These are phyloP conservation scores for Nothura maculosa DNA, from an alignment of 2,797 vertebrate genomes.

Conservation along the genomic window DNA sequence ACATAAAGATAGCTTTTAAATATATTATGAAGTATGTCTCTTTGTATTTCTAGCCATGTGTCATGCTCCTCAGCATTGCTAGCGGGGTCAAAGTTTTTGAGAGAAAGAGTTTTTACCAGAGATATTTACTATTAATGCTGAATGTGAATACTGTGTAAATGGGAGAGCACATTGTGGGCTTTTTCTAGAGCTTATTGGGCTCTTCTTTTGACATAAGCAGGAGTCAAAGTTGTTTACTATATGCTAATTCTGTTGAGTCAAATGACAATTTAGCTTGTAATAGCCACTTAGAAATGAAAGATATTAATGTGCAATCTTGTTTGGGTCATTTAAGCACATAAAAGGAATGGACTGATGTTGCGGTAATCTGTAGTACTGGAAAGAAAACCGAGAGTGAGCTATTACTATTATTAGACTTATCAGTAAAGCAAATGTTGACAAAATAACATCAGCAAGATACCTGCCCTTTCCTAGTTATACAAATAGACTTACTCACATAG, in stretches of 20 bases:
- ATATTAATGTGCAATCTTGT: background rate
- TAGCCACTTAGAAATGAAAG: background rate
- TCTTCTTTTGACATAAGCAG: background rate
- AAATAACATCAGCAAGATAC: background rate
- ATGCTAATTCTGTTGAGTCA: background rate
- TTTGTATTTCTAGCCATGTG: background rate
- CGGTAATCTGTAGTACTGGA: background rate
- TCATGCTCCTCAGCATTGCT: background rate
- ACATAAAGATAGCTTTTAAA: slow-evolving; percentile 31
- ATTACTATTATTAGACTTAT: background rate
- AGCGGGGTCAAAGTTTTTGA: background rate
- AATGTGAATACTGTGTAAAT: background rate
- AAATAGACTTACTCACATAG: background rate
- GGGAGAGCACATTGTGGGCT: background rate
- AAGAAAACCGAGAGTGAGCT: background rate
- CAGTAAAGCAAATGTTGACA: background rate
- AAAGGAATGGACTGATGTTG: background rate
- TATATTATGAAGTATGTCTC: background rate
- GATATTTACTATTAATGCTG: background rate
- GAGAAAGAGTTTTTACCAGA: background rate
- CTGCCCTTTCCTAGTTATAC: background rate
- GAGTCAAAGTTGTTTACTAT: background rate
- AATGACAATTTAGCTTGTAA: background rate
- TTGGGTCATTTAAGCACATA: background rate
- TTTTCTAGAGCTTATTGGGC: background rate